phyloP scores from a whole-genome alignment of 1,140 invertebrate genomes.

The Gonioctena quinquepunctata region DNA sequence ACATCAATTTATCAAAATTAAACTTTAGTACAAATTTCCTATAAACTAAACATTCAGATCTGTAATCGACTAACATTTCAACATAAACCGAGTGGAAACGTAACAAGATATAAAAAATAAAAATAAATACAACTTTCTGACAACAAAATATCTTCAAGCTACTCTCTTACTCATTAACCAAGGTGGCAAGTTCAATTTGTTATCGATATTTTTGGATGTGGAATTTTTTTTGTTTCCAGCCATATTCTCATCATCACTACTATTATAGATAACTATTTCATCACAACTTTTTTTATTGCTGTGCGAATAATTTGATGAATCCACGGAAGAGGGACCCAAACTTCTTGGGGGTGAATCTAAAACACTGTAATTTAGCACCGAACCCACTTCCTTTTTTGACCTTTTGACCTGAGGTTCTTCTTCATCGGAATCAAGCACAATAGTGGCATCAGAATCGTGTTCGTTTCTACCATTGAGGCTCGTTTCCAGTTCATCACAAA shows the following conservation, averaged over 20 bases:
- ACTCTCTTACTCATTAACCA: not conserved
- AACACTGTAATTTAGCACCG: not conserved
- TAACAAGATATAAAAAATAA: too few species aligned
- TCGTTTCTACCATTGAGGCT: not conserved
- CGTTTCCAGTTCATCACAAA: conserved; percentile 20
- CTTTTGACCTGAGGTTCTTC: conserved; percentile 1
- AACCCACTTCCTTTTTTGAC: not conserved
- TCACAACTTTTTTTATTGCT: too few species aligned
- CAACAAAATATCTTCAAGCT: too few species aligned
- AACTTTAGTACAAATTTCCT: too few species aligned
- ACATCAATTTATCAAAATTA: too few species aligned
- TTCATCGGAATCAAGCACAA: not conserved
- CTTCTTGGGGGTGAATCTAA: conserved; percentile 10
- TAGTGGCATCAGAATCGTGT: not conserved
- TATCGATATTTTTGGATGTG: not conserved
- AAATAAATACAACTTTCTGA: too few species aligned
- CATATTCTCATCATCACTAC: not conserved
- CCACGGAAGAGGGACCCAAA: not conserved
- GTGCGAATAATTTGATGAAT: too few species aligned
- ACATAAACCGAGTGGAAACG: too few species aligned
- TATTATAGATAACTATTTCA: not conserved
- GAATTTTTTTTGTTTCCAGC: not conserved
- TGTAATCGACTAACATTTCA: too few species aligned
- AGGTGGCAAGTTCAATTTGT: not conserved
- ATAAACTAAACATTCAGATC: too few species aligned